Evolutionary conservation across 2,888 invertebrate species (phyloP), one percentile per base, ranked within the genome.

Genomic region (Frankliniella intonsa): DNA sequence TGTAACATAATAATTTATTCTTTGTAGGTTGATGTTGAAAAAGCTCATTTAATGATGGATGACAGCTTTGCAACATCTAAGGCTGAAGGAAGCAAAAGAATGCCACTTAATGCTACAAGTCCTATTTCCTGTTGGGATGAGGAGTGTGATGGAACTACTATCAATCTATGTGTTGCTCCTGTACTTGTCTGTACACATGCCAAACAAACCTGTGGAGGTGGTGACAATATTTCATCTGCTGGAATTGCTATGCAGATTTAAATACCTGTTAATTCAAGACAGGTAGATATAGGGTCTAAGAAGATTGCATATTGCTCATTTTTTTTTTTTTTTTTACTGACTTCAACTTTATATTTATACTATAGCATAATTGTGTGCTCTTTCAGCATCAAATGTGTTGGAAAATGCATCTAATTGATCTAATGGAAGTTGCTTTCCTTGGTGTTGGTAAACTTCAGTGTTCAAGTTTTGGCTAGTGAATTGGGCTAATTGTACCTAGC

Each of bases 211-310:
- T 95, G 94, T 0, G 96, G 96, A 0, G 95, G 95, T 14, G 96
- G 96, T 0, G 96, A 96, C 87, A 96, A 95, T 86, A 94, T 96
- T 84, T 95, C 95, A 0, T 94, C 95, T n/a, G 94, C 95, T 2
- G 95, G 95, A n/a, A 88, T 96, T 22, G 93, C 89, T 38, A 85
- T 89, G 80, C 90, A 90, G 84, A 86, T 89, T 55, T 86, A 84
- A 83, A 22, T 80, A 81, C 80, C 38, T 38, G 38, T 38, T 38
- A 38, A 38, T 38, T 38, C 2, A 38, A 38, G 38, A 38, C 38
- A 38, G 38, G 38, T 38, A 38, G 3, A 38, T 3, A 38, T 2
- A 38, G 5, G 5, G 38, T 38, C 38, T 38, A 38, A 38, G 38
- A 2, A 38, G 5, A 38, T 38, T 38, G 38, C 38, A 38, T 38